Base-by-base conservation (phyloP, 2,888 invertebrate species). In the Limenitis camilla region DNA sequence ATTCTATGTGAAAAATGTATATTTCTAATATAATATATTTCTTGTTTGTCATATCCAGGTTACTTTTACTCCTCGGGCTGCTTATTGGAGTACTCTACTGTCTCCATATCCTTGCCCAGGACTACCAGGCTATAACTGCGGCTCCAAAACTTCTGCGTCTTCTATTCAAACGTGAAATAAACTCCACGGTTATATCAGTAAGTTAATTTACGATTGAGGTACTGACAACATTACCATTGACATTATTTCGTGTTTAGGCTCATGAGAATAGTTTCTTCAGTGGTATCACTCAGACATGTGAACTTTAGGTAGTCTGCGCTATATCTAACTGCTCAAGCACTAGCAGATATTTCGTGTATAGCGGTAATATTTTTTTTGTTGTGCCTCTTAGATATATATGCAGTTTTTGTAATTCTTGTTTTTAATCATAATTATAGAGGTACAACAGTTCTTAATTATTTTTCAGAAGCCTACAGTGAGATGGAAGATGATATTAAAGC, bases 401-500 rank as follows among this genome's bases (percentile, higher is more conserved):
- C 19, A 19, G 19, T 19, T 2, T 19, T 19, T 19, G 19, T 19
- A 19, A 19, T 19, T 3, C 19, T 19, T 19, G 19, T 19, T 19
- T 3, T 19, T 3, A 19, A 2, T 19, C 19, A 3, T 19, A 1
- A 19, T 19, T 11, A 10, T 5, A 35, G 35, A n/a, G n/a, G 39
- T 41, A 42, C 10, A 7, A 44, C 3, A 38, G 10, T 8, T 39
- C 11, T 36, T 36, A 43, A 43, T 32, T 40, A 40, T 28, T 49
- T 71, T 69, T 44, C 69, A 86, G 86, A 78, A 71, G 58, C 74
- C 78, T 6, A 73, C 69, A 55, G 86, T 87, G 27, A 70, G 83
- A 65, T 87, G 86, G 86, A 78, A 73, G 61, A 77, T 74, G 67
- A 84, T 87, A 64, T 66, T 85, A 53, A 67, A 63, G 36, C 71